A percentile compares a stretch with the other conserved stretches of the same genome.
Conservation (phyloP, 2,113 vertebrate genomes). For the Pelodiscus sinensis region DNA sequence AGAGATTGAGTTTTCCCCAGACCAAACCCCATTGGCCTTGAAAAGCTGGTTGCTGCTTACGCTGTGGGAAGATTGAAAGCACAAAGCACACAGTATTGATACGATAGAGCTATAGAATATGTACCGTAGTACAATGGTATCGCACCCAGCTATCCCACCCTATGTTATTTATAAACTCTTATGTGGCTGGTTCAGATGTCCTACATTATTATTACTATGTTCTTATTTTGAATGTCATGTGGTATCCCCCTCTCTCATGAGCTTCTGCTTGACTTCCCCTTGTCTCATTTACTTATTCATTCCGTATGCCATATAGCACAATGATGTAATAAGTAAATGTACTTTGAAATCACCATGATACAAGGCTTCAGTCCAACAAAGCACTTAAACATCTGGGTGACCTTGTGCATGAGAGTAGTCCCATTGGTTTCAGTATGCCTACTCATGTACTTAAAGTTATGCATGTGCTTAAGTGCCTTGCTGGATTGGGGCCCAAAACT, state of each 20-base stretch:
- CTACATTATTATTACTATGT: constrained; percentile 25
- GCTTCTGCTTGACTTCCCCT: constrained; percentile 52
- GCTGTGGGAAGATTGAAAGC: constrained; percentile 15
- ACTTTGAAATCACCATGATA: constrained; percentile 72
- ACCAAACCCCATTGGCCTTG: rapidly evolving
- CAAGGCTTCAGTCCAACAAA: constrained; percentile 65
- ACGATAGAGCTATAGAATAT: not conserved
- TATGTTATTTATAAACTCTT: constrained; percentile 43
- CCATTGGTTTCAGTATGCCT: constrained; percentile 32
- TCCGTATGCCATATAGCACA: constrained; percentile 59
- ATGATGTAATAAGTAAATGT: constrained; percentile 65
- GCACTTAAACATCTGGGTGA: constrained; percentile 68
- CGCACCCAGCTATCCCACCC: not conserved
- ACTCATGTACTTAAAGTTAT: not conserved
- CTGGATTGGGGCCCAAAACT: constrained; percentile 55
- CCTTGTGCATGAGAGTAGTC: constrained; percentile 57
- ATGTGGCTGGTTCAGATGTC: constrained; percentile 49
- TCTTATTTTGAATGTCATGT: constrained; percentile 59
- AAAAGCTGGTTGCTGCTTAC: not conserved
- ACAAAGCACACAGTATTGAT: not conserved
- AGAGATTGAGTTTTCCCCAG: not conserved
- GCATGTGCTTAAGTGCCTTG: constrained; percentile 74
- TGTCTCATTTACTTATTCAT: constrained; percentile 71
- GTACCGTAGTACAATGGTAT: not conserved
- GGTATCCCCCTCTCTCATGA: constrained; percentile 48